Base-by-base conservation (phyloP, 2,113 vertebrate species). In the Sardina pilchardus region DNA sequence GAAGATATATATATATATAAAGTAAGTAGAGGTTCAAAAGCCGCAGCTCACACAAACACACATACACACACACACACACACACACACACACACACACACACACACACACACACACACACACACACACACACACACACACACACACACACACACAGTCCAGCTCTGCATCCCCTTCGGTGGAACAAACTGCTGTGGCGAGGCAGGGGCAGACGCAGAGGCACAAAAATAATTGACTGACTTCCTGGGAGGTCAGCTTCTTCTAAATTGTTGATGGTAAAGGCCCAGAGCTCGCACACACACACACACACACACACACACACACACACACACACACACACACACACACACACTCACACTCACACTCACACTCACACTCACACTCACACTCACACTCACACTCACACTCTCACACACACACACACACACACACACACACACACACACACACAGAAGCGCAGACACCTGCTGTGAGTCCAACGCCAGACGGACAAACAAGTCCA, bases 21-120 rank as follows among this genome's bases (percentile, higher is more conserved):
- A 71, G 19, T 34, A 34, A 71, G 3, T 2, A 14, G 26, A 71
- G 26, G 24, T 67, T 67, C 59, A 67, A 67, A 67, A 67, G 59
- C 24, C 1, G 5, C 24, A 34, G 9, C 63, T 71, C 63, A 34
- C 26, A 12, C 53, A 59, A 5, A 24, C 53, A 59, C 53, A 59
- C 53, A 59, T 17, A 59, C 53, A 59, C 53, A 59, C 53, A 59
- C 16, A 24, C 53, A 59, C 53, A 24, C 16, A 63, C 80, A 59
- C 83, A 85, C 45, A 75, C 59, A 85, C 78, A 84, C 80, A 84
- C 30, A 50, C 12, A 56, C 34, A 85, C 34, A 85, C 63, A 50
- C 26, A 83, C 81, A 85, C 26, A 82, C 81, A 59, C 4, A 24
- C 78, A 56, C 81, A 89, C 45, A 81, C 71, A n/a, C n/a, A n/a